phyloP scores from a whole-genome alignment of 2,888 invertebrate species.

The Tenthredo distinguenda region DNA sequence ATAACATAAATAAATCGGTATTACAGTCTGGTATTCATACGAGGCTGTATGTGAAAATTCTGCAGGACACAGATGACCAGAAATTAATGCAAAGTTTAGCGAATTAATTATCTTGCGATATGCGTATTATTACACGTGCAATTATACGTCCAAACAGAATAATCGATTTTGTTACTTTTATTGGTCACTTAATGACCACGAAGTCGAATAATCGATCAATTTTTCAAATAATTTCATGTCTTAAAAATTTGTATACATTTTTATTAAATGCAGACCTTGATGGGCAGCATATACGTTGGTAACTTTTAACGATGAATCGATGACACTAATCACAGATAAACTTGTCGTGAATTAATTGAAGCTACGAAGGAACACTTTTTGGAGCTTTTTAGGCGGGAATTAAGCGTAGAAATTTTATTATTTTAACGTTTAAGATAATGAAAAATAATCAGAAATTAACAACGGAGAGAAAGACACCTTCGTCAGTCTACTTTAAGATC shows the following conservation, averaged over 20 bases:
- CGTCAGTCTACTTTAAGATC: background rate
- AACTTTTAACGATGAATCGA: background rate
- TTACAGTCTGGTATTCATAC: background rate
- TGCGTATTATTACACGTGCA: background rate
- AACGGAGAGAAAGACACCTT: slow-evolving; percentile 9
- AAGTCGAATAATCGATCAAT: background rate
- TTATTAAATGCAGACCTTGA: background rate
- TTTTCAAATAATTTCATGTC: background rate
- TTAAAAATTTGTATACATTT: background rate
- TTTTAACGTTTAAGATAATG: background rate
- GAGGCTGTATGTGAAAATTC: too few species aligned
- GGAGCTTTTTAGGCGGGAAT: background rate
- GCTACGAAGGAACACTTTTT: background rate
- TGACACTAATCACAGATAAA: background rate
- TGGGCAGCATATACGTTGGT: background rate
- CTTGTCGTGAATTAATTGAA: background rate
- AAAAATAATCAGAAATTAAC: background rate
- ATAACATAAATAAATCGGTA: background rate
- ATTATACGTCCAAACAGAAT: background rate
- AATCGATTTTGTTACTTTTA: background rate
- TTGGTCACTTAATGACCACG: background rate
- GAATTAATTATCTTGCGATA: too few species aligned
- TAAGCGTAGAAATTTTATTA: background rate
- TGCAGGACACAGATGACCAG: too few species aligned
- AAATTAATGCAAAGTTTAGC: too few species aligned